These are phyloP conservation scores for Bucorvus abyssinicus DNA, from an alignment of 2,797 vertebrate species.

Conservation along the genomic window DNA sequence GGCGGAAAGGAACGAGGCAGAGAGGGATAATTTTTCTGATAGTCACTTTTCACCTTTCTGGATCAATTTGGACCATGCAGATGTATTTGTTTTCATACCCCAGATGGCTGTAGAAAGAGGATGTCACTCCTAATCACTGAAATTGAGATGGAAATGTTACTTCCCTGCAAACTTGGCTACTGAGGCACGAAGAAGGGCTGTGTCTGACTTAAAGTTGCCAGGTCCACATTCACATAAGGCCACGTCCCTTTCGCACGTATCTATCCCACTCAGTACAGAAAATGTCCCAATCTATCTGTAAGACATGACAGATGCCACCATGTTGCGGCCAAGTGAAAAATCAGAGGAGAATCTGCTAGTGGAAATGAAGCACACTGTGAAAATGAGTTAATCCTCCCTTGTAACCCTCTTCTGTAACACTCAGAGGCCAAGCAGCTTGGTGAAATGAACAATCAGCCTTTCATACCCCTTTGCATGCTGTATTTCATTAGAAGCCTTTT, in stretches of 20 bases:
- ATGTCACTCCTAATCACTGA: constrained; percentile 37
- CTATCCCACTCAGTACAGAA: not conserved
- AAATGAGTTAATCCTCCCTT: not conserved
- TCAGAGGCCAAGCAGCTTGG: not conserved
- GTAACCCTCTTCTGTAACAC: not conserved
- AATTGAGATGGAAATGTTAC: constrained; percentile 31
- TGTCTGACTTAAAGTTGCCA: not conserved
- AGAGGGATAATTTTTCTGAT: not conserved
- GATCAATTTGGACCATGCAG: not conserved
- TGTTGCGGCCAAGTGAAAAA: not conserved
- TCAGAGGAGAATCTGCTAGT: not conserved
- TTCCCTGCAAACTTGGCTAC: constrained; percentile 20
- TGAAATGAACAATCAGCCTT: not conserved
- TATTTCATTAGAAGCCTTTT: constrained; percentile 2
- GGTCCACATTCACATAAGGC: not conserved
- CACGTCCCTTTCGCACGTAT: not conserved
- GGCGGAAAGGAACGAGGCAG: not conserved
- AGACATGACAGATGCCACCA: not conserved
- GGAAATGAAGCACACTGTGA: not conserved
- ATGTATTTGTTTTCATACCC: constrained; percentile 58
- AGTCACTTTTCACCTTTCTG: constrained; percentile 27
- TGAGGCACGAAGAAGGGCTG: not conserved
- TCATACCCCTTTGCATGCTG: not conserved
- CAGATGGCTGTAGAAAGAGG: constrained; percentile 44
- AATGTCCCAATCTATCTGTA: not conserved